Evolutionary conservation across 2,113 vertebrate species (phyloP).

Genomic region (Anolis sagrei): DNA sequence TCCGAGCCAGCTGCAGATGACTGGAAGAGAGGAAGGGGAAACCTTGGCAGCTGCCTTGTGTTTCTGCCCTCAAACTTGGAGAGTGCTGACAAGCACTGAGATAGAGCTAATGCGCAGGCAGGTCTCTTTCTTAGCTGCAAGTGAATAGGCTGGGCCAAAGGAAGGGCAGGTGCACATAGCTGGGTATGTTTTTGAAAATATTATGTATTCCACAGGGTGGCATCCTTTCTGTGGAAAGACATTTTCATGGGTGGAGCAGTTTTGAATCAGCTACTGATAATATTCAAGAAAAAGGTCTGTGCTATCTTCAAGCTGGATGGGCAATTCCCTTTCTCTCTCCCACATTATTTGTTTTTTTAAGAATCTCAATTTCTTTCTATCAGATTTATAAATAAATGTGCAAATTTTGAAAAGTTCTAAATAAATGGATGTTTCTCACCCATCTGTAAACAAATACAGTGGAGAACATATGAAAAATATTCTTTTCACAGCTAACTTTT

Average conservation of each 20-base stretch:
- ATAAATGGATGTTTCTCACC: no score
- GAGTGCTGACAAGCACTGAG: constrained; percentile 51
- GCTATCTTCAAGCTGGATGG: no score
- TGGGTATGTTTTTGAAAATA: not conserved
- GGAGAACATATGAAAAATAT: no score
- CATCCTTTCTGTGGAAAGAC: not conserved
- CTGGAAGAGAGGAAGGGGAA: constrained; percentile 50
- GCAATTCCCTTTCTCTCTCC: no score
- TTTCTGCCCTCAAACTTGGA: constrained; percentile 41
- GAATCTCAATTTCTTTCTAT: no score
- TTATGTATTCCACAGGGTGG: not conserved
- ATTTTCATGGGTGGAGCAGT: no score
- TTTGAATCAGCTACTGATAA: not conserved
- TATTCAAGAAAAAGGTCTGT: not conserved
- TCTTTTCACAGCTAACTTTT: no score
- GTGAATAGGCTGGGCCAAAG: constrained; percentile 41
- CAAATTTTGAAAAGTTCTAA: no score
- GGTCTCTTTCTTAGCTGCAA: constrained; percentile 31
- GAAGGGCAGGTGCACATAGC: constrained; percentile 1
- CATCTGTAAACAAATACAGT: no score
- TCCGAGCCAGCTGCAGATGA: constrained; percentile 59
- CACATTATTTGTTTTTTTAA: no score
- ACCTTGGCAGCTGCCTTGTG: constrained; percentile 52
- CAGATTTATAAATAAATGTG: no score
- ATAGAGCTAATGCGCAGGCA: constrained; percentile 40